phyloP scores from a whole-genome alignment of 2,113 vertebrate genomes.

The Sinocyclocheilus anophthalmus region DNA sequence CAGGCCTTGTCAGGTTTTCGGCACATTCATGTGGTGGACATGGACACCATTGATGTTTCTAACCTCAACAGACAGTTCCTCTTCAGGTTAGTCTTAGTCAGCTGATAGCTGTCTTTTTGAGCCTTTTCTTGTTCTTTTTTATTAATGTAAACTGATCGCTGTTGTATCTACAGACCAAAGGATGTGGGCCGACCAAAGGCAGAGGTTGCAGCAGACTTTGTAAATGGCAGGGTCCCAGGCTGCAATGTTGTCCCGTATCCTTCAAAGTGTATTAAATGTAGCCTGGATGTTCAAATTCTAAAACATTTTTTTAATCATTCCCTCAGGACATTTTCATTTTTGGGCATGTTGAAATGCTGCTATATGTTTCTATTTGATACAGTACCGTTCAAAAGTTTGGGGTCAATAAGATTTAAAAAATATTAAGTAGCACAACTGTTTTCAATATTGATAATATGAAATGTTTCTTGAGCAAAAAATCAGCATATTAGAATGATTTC shows the following conservation, averaged over 20 bases:
- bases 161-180: slow-evolving; percentile 77
- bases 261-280: slow-evolving; percentile 58
- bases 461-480: not conserved
- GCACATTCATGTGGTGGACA: slow-evolving; percentile 92
- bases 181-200: slow-evolving; percentile 92
- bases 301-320: not conserved
- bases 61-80: slow-evolving; percentile 94
- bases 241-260: slow-evolving; percentile 92
- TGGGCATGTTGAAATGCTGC: not conserved
- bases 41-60: slow-evolving; percentile 94
- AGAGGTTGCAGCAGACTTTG: slow-evolving; percentile 91
- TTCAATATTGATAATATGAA: not conserved
- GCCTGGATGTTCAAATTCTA: not conserved
- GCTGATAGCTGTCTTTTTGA: not conserved
- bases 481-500: no score
- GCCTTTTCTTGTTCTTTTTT: slow-evolving; percentile 38
- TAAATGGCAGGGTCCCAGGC: slow-evolving; percentile 84
- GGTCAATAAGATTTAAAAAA: not conserved
- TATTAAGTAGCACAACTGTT: not conserved
- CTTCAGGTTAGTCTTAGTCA: slow-evolving; percentile 86
- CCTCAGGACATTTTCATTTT: not conserved
- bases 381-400: not conserved
- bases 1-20: slow-evolving; percentile 90
- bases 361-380: not conserved
- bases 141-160: not conserved